A percentile compares a stretch with the other conserved stretches of the same genome.
Conservation (phyloP, 1,140 invertebrate genomes). For the Drosophila melanogaster region DNA sequence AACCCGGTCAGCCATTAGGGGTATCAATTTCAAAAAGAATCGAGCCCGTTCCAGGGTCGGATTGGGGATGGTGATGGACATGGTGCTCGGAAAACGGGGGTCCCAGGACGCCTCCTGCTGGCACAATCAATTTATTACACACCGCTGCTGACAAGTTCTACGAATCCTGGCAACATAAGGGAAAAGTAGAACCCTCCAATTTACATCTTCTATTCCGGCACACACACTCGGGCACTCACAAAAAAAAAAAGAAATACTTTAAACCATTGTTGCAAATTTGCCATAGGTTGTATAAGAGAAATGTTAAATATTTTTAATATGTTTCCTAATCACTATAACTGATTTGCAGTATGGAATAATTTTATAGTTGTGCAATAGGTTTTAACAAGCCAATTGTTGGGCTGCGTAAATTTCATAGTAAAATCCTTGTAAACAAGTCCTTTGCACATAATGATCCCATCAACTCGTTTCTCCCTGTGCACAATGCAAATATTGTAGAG, state of each 20-base stretch:
- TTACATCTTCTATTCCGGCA: constrained; percentile 34
- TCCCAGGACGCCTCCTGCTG: constrained; percentile 46
- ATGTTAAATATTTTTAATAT: no score
- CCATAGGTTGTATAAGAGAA: not conserved
- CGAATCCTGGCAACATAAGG: constrained; percentile 47
- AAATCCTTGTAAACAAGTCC: not conserved
- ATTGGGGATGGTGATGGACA: not conserved
- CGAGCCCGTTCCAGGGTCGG: constrained; percentile 20
- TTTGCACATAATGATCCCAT: not conserved
- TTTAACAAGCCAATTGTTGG: no score
- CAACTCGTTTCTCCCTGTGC: constrained; percentile 7
- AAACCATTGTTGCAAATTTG: not conserved
- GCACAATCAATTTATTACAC: constrained; percentile 80
- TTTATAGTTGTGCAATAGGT: no score
- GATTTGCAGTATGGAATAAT: no score
- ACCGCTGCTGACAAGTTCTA: constrained; percentile 73
- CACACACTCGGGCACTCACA: constrained; percentile 13
- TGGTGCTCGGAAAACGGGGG: not conserved
- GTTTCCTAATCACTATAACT: no score
- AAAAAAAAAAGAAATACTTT: constrained; percentile 18
- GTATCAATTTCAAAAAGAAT: constrained; percentile 76
- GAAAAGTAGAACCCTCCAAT: constrained; percentile 22
- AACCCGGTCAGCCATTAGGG: constrained; percentile 47
- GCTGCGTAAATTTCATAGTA: no score
- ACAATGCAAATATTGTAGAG: constrained; percentile 73